phyloP scores from a whole-genome alignment of 2,888 invertebrate genomes.

The Cheilosia urbana region DNA sequence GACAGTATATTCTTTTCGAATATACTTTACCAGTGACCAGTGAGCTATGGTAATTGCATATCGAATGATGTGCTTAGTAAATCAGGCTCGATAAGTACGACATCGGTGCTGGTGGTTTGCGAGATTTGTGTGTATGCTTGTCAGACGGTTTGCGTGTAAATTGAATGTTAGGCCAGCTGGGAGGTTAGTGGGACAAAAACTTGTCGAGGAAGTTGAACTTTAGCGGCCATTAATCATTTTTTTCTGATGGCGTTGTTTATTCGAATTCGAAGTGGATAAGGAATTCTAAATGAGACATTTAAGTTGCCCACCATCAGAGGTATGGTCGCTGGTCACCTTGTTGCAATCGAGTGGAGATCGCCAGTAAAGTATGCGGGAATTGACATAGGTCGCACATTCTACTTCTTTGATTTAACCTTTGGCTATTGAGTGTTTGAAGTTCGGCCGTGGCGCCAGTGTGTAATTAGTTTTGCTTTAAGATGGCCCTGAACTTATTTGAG shows the following conservation, averaged over 20 bases:
- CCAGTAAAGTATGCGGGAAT: conserved; percentile 10
- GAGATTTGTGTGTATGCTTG: conserved; percentile 53
- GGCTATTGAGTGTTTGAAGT: background rate
- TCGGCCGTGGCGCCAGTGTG: too few relatives aligned
- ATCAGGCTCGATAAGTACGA: conserved; percentile 60
- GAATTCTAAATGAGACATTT: conserved; percentile 54
- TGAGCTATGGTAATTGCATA: conserved; percentile 70
- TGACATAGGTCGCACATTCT: conserved; percentile 7
- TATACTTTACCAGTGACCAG: conserved; percentile 22
- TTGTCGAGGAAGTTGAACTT: conserved; percentile 74
- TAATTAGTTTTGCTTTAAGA: too few relatives aligned
- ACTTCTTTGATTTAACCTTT: conserved; percentile 1
- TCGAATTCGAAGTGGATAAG: conserved; percentile 21
- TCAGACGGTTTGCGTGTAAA: conserved; percentile 65
- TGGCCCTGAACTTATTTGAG: too few relatives aligned
- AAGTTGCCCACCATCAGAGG: conserved; percentile 17
- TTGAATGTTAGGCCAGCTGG: conserved; percentile 70
- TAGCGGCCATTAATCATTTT: conserved; percentile 65
- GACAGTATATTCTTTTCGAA: conserved; percentile 16
- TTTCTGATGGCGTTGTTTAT: conserved; percentile 35
- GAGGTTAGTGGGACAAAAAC: conserved; percentile 70
- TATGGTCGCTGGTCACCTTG: background rate
- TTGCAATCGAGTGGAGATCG: conserved; percentile 15
- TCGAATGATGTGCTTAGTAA: conserved; percentile 66
- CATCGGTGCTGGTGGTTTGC: conserved; percentile 37